A percentile compares a stretch with the other conserved stretches of the same genome.
phyloP scores from a whole-genome alignment of 2,113 vertebrate species.

The Nothobranchius furzeri region DNA sequence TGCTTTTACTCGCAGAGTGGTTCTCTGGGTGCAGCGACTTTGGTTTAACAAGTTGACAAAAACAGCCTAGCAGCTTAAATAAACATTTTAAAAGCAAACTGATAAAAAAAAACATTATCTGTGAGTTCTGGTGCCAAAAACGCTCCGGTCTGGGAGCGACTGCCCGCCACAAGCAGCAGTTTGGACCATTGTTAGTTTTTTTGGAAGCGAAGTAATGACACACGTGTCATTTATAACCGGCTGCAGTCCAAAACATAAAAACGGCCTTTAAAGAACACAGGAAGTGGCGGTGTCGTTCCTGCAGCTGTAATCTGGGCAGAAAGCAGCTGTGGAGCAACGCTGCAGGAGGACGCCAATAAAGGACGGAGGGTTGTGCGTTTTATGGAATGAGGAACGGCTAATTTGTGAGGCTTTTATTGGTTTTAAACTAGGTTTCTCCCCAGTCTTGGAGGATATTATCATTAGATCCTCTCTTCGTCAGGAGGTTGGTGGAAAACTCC shows the following conservation, averaged over 20 bases:
- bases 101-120: not conserved
- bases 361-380: not conserved
- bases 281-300: conserved; percentile 8
- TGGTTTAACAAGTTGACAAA: not conserved
- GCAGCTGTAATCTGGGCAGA: not conserved
- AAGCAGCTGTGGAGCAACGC: conserved; percentile 3
- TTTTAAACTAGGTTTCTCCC: conserved; percentile 16
- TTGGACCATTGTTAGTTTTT: not conserved
- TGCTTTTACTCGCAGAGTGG: too few relatives aligned
- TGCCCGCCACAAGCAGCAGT: not conserved
- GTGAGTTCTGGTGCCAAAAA: not conserved
- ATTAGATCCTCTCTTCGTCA: conserved; percentile 7
- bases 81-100: conserved; percentile 17
- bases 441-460: not conserved
- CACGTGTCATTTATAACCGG: conserved; percentile 17
- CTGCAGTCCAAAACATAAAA: not conserved
- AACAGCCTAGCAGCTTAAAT: not conserved
- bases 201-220: not conserved
- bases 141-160: conserved; percentile 5
- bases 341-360: conserved; percentile 3
- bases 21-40: too few relatives aligned
- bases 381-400: not conserved
- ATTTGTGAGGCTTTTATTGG: conserved; percentile 17
- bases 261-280: conserved; percentile 3
- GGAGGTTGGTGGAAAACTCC: conserved; percentile 5